Percentiles rank a stretch among this genome's conserved stretches.
phyloP scores from a whole-genome alignment of 2,797 vertebrate species.

The Propithecus deckenii region DNA sequence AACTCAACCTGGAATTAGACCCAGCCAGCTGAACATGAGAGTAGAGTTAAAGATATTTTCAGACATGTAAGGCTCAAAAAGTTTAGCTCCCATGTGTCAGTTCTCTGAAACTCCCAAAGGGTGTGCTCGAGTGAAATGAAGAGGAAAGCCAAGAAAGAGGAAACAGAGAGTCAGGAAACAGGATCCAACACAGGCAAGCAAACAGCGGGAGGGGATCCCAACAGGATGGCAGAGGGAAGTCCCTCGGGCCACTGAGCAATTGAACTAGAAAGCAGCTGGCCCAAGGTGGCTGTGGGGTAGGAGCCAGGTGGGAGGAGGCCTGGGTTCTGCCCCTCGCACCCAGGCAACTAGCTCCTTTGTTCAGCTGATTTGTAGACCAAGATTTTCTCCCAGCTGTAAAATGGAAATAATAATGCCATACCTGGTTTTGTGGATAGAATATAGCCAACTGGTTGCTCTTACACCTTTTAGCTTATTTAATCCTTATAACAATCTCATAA shows the following conservation, averaged over 20 bases:
- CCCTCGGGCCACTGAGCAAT: fast-evolving
- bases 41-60: background rate
- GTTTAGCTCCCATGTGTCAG: background rate
- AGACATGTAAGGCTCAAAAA: background rate
- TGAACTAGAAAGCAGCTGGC: background rate
- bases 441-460: background rate
- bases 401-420: background rate
- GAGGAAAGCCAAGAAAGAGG: background rate
- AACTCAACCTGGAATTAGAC: background rate
- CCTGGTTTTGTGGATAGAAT: background rate
- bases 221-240: background rate
- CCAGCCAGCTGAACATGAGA: too few species aligned
- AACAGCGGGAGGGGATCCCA: background rate
- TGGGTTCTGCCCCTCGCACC: fast-evolving
- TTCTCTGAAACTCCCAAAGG: background rate
- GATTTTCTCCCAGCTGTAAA: background rate
- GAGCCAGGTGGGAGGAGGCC: background rate
- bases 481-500: background rate
- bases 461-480: background rate
- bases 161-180: background rate
- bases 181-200: background rate
- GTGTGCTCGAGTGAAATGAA: background rate
- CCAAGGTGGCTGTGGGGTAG: too few species aligned
- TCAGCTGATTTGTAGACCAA: background rate
- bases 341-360: background rate